phyloP scores from a whole-genome alignment of 2,113 vertebrate species.

The Alexandromys fortis region DNA sequence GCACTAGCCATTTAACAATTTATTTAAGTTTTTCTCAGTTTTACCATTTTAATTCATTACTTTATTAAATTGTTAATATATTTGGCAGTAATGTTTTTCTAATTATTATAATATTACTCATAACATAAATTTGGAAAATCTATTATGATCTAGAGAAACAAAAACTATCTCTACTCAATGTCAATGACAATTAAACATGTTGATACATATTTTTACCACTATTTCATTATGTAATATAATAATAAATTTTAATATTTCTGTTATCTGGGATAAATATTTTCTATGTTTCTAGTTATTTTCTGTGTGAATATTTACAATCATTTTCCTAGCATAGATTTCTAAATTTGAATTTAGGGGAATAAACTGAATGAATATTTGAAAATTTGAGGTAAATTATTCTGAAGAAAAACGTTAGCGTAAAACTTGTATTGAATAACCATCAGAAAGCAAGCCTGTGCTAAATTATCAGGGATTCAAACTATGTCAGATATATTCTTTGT shows the following conservation, averaged over 20 bases:
- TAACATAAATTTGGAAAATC: constrained; percentile 10
- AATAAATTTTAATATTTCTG: neutral
- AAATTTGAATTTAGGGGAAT: constrained; percentile 21
- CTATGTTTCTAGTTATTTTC: neutral
- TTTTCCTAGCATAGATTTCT: neutral
- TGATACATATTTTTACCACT: neutral
- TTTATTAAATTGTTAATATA: constrained; percentile 26
- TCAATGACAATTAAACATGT: neutral
- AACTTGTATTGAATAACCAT: neutral
- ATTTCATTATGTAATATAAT: neutral
- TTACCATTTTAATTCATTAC: constrained; percentile 11
- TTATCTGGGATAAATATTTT: neutral
- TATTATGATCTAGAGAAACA: neutral
- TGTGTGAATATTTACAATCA: constrained; percentile 7
- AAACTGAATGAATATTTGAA: constrained; percentile 5
- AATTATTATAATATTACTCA: constrained; percentile 11
- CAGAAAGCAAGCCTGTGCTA: neutral
- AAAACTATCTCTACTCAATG: neutral
- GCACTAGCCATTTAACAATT: neutral
- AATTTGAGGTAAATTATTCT: constrained; percentile 21
- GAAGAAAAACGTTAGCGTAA: constrained; percentile 4
- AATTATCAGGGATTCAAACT: neutral
- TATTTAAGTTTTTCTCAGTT: constrained; percentile 1
- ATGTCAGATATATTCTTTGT: neutral
- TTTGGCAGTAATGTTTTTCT: neutral